These are phyloP conservation scores for Syngnathus typhle DNA, from an alignment of 2,113 vertebrate genomes.

Conservation along the genomic window DNA sequence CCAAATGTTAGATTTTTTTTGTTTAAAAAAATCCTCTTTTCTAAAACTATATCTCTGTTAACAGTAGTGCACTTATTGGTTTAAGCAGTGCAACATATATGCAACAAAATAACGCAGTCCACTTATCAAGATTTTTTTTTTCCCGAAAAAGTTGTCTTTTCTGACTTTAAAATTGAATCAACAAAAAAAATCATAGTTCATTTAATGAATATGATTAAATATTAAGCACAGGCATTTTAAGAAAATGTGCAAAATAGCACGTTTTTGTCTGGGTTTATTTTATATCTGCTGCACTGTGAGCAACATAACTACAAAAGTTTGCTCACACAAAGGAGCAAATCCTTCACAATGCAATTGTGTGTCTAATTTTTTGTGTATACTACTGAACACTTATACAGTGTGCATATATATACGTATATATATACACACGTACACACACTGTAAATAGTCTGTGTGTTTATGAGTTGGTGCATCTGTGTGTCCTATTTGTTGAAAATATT, in stretches of 20 bases:
- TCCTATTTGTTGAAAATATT: conserved; percentile 55
- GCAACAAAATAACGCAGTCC: conserved; percentile 79
- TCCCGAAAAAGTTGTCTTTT: conserved; percentile 48
- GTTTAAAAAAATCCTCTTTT: conserved; percentile 59
- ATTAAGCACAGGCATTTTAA: conserved; percentile 75
- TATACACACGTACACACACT: background rate
- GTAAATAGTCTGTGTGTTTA: conserved; percentile 6
- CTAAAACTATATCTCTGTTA: conserved; percentile 77
- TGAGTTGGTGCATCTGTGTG: conserved; percentile 37
- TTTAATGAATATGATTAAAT: conserved; percentile 71
- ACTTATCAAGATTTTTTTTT: conserved; percentile 66
- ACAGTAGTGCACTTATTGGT: conserved; percentile 83
- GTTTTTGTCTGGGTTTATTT: conserved; percentile 47
- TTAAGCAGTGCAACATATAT: conserved; percentile 81
- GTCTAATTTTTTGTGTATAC: conserved; percentile 27
- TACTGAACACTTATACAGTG: no score
- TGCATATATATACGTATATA: conserved; percentile 21
- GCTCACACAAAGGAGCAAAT: conserved; percentile 59
- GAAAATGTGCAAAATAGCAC: conserved; percentile 76
- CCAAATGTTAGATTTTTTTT: conserved; percentile 63
- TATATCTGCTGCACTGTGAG: conserved; percentile 40
- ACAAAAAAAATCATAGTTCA: conserved; percentile 64
- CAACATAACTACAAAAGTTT: conserved; percentile 56
- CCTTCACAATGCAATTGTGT: conserved; percentile 57
- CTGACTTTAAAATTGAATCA: conserved; percentile 64